Conservation (phyloP, 2,113 vertebrate species). For the Speoplatyrhinus poulsoni region DNA sequence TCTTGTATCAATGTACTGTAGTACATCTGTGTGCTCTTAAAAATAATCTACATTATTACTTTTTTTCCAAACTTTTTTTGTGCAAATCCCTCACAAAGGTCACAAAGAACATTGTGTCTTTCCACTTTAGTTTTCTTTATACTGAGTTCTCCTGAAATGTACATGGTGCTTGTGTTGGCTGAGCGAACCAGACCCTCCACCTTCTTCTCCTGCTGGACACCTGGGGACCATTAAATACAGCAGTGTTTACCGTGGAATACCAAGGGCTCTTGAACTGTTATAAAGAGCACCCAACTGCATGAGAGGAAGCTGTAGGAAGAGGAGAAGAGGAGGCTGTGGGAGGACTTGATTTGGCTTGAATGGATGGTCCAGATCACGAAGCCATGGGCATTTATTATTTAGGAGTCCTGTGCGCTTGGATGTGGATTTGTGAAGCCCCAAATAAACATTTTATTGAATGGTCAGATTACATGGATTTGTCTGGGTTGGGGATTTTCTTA, state of each 20-base stretch:
- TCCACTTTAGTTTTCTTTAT: conserved; percentile 34
- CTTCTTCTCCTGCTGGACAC: conserved; percentile 20
- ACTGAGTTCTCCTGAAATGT: conserved; percentile 53
- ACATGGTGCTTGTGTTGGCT: conserved; percentile 32
- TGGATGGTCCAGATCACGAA: conserved; percentile 53
- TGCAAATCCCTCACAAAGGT: conserved; percentile 26
- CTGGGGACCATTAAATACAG: conserved; percentile 49
- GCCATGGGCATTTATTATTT: conserved; percentile 54
- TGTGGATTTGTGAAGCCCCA: conserved; percentile 40
- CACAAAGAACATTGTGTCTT: conserved; percentile 40
- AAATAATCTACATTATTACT: background rate
- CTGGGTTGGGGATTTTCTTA: conserved; percentile 17
- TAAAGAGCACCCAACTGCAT: conserved; percentile 29
- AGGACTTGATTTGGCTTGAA: conserved; percentile 45
- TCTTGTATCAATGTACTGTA: conserved; percentile 20
- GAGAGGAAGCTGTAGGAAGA: conserved; percentile 17
- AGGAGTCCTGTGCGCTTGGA: conserved; percentile 21
- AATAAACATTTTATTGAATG: conserved; percentile 48
- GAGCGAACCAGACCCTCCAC: conserved; percentile 37
- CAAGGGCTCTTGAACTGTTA: conserved; percentile 34
- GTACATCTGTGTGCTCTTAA: conserved; percentile 36
- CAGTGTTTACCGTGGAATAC: conserved; percentile 46
- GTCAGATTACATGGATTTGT: background rate
- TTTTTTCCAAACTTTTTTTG: conserved; percentile 8
- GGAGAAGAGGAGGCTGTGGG: conserved; percentile 7